Base-by-base conservation (phyloP, 2,113 vertebrate genomes). In the Neogobius melanostomus region DNA sequence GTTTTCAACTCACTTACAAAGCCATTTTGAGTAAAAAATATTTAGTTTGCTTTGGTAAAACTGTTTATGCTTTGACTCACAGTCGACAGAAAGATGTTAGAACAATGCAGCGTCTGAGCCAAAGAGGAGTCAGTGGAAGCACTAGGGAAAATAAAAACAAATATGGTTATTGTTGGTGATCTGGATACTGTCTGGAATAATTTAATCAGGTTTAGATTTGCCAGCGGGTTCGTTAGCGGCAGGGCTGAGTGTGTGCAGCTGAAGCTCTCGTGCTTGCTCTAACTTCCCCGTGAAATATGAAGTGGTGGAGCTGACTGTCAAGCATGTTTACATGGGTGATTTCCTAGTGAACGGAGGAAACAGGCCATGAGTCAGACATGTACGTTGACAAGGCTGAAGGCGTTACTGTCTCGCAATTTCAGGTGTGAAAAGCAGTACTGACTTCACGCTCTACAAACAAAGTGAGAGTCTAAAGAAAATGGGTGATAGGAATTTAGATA, bases 271-370 rank as follows among this genome's bases (percentile, higher is more conserved):
- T 9, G 42, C 66, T 66, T 64, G 11, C 43, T 8, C 47, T 56
- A 66, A 46, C 4, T 11, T 42, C 36, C 15, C 46, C 11, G 8
- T 79, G 74, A 82, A 81, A 57, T 56, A 74, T 46, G 66, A 67
- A 57, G 64, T 7, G 57, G 36, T 49, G 76, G 5, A 50, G 61
- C 5, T 56, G 74, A 70, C 60, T 74, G 78, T 71, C 53, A 36
- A 70, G 53, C 43, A 4, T 81, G 77, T 85, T 86, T 74, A 82
- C 77, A 71, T 60, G 67, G 44, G 52, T 49, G 80, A 75, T 85
- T 85, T 82, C 78, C 73, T 16, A 11, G 76, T 36, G 76, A 2
- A 79, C 69, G 46, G 67, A 65, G 80, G 74, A 83, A 83, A 73
- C 77, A 78, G 70, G 45, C 46, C 15, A 68, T 70, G 76, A 87